phyloP scores from a whole-genome alignment of 30 jellyfish, hydroid and myxozoan genomes.

The Aurelia sp. region DNA sequence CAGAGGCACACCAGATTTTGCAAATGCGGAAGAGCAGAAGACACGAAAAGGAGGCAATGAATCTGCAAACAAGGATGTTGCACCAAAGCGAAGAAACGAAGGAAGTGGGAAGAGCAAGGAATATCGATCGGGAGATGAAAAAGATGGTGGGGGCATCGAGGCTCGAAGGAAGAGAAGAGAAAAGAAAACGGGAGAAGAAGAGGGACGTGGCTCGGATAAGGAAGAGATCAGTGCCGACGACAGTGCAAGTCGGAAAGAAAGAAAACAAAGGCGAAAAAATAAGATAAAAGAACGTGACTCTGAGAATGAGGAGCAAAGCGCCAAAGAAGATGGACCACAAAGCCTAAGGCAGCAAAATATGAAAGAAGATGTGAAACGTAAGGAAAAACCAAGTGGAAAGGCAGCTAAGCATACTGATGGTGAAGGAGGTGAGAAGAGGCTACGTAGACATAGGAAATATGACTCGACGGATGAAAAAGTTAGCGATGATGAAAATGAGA shows the following conservation, averaged over 20 bases:
- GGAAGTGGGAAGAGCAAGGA: conserved; percentile 15
- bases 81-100: not conserved
- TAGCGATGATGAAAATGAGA: not conserved
- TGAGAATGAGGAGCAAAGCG: not conserved
- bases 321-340: not conserved
- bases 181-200: not conserved
- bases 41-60: no score
- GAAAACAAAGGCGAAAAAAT: not conserved
- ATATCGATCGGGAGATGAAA: conserved; percentile 1
- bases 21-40: no score
- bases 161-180: not conserved
- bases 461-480: not conserved
- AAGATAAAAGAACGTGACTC: not conserved
- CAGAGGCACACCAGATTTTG: no score
- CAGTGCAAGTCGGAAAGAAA: not conserved
- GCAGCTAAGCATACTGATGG: no score
- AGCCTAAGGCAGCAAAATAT: no score
- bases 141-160: not conserved
- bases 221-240: not conserved
- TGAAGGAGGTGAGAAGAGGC: not conserved
- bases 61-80: not conserved
- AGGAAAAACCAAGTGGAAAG: no score
- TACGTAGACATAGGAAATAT: not conserved
- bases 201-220: not conserved
- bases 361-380: no score